Evolutionary conservation across 2,797 vertebrate genomes (phyloP).

Genomic region (Echeneis naucrates): DNA sequence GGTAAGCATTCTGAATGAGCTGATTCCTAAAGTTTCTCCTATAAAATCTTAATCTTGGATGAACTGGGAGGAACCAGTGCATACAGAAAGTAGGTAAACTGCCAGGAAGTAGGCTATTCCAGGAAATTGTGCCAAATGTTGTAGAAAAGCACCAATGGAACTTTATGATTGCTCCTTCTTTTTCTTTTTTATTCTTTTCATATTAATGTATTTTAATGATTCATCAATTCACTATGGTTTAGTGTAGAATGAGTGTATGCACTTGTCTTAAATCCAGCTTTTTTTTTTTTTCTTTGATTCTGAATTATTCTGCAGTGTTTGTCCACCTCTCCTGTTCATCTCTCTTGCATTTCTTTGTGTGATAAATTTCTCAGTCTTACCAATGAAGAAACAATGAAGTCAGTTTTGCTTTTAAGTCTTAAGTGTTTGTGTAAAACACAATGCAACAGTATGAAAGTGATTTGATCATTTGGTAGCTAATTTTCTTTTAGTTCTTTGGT

Average conservation of each 20-base stretch:
- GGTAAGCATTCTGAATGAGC: constrained; percentile 33
- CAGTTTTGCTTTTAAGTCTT: too few relatives aligned
- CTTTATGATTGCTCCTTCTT: not conserved
- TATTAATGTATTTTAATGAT: not conserved
- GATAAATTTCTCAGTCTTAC: not conserved
- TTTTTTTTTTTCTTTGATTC: not conserved
- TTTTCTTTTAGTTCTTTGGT: too few relatives aligned
- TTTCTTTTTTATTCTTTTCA: not conserved
- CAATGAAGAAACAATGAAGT: too few relatives aligned
- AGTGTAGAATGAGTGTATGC: not conserved
- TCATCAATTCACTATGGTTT: not conserved
- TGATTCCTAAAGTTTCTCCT: not conserved
- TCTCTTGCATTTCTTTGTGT: not conserved
- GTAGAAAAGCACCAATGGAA: not conserved
- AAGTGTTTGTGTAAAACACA: too few relatives aligned
- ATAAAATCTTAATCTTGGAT: not conserved
- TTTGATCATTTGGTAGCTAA: too few relatives aligned
- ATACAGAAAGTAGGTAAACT: not conserved
- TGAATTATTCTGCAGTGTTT: too few relatives aligned
- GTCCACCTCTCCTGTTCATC: not conserved
- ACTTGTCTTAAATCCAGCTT: not conserved
- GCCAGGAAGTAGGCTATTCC: constrained; percentile 44
- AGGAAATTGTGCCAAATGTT: not conserved
- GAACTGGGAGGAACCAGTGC: not conserved
- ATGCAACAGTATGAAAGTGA: too few relatives aligned